Evolutionary conservation across 1,140 invertebrate genomes (phyloP).

Genomic region (Drosophila cardini): DNA sequence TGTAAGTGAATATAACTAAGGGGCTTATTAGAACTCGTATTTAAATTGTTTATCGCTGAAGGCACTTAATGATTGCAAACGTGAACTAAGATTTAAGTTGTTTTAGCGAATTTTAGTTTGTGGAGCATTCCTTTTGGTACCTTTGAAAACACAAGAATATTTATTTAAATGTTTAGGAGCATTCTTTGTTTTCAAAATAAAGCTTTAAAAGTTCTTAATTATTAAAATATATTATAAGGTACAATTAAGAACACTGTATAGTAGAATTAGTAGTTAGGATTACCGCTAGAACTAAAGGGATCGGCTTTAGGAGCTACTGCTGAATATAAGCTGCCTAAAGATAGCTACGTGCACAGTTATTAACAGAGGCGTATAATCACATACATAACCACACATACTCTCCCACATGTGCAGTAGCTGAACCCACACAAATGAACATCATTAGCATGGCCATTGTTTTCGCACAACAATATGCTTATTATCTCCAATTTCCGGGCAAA

Average conservation of each 20-base stretch:
- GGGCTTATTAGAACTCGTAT: neutral
- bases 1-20: constrained; percentile 1
- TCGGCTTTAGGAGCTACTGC: constrained; percentile 26
- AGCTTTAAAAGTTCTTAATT: no score
- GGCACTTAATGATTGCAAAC: neutral
- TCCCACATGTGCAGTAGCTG: constrained; percentile 25
- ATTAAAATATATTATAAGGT: no score
- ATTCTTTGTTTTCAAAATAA: no score
- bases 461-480: constrained; percentile 81
- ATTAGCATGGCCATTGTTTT: constrained; percentile 79
- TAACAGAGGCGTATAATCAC: constrained; percentile 30
- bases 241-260: no score
- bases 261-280: neutral
- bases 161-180: no score
- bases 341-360: constrained; percentile 54
- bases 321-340: constrained; percentile 25
- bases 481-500: constrained; percentile 81
- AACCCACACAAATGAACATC: constrained; percentile 71
- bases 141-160: no score
- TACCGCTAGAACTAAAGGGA: neutral
- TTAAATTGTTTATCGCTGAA: neutral
- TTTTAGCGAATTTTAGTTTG: no score
- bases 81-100: neutral
- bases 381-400: constrained; percentile 1
- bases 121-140: no score